Percentiles rank a stretch among this genome's conserved stretches.
Evolutionary conservation across 2,113 vertebrate species (phyloP).

Genomic region (Acanthisitta chloris): DNA sequence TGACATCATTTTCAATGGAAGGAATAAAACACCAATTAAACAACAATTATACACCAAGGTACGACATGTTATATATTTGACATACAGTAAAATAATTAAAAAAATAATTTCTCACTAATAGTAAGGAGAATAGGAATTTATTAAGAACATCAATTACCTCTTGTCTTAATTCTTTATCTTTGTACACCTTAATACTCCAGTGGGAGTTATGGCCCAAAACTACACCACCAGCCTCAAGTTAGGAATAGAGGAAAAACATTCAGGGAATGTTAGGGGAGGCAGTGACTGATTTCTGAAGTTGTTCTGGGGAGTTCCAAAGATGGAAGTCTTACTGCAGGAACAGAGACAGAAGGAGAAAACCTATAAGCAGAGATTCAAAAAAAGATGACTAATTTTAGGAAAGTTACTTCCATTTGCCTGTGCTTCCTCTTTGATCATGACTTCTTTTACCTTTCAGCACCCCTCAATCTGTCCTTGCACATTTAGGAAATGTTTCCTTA

Average conservation of each 20-base stretch:
- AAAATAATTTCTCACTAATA: slow-evolving; percentile 14
- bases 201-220: neutral
- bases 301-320: neutral
- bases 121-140: slow-evolving; percentile 33
- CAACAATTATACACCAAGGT: slow-evolving; percentile 68
- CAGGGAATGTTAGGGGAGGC: neutral
- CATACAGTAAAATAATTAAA: slow-evolving; percentile 48
- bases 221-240: neutral
- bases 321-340: neutral
- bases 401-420: neutral
- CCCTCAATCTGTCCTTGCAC: neutral
- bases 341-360: neutral
- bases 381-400: neutral
- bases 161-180: neutral
- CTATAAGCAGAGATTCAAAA: neutral
- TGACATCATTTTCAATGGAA: slow-evolving; percentile 57
- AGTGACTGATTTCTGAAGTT: neutral
- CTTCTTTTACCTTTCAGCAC: neutral
- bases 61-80: slow-evolving; percentile 62
- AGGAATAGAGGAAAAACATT: neutral
- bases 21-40: slow-evolving; percentile 73
- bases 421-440: neutral
- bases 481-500: neutral
- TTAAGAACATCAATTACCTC: slow-evolving; percentile 35
- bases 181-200: neutral